A percentile compares a stretch with the other conserved stretches of the same genome.
Evolutionary conservation across 2,888 invertebrate species (phyloP).

Genomic region (Hyposoter dolosus): DNA sequence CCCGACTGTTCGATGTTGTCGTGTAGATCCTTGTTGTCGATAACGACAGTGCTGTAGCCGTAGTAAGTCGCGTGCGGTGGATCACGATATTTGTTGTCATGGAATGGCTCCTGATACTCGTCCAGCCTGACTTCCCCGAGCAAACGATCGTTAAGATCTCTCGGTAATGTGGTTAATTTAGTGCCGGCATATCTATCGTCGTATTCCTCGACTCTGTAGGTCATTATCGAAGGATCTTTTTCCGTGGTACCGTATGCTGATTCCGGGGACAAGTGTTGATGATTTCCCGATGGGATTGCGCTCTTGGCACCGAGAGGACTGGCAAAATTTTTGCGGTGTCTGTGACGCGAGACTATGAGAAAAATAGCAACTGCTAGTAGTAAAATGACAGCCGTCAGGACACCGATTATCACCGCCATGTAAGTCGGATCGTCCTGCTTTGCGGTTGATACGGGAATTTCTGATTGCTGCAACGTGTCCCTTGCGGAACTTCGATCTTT

Average conservation of each 20-base stretch:
- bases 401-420: slow-evolving; percentile 87
- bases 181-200: slow-evolving; percentile 86
- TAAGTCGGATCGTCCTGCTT: slow-evolving; percentile 86
- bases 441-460: slow-evolving; percentile 84
- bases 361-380: slow-evolving; percentile 87
- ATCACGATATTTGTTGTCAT: slow-evolving; percentile 83
- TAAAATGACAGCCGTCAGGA: slow-evolving; percentile 87
- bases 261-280: slow-evolving; percentile 85
- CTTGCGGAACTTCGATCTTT: slow-evolving; percentile 80
- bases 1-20: slow-evolving; percentile 84
- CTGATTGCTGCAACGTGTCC: slow-evolving; percentile 80
- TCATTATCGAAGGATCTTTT: slow-evolving; percentile 85
- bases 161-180: slow-evolving; percentile 82
- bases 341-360: slow-evolving; percentile 86
- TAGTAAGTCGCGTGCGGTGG: slow-evolving; percentile 83
- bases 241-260: slow-evolving; percentile 86
- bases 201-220: slow-evolving; percentile 87
- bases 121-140: slow-evolving; percentile 83
- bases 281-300: slow-evolving; percentile 83
- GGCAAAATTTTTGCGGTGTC: slow-evolving; percentile 85
- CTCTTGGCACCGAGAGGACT: slow-evolving; percentile 85
- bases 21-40: slow-evolving; percentile 84
- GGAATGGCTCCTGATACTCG: slow-evolving; percentile 84
- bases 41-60: slow-evolving; percentile 84
- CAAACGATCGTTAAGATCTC: slow-evolving; percentile 83